phyloP scores from a whole-genome alignment of 2,888 invertebrate species.

The Heliconius cydno region DNA sequence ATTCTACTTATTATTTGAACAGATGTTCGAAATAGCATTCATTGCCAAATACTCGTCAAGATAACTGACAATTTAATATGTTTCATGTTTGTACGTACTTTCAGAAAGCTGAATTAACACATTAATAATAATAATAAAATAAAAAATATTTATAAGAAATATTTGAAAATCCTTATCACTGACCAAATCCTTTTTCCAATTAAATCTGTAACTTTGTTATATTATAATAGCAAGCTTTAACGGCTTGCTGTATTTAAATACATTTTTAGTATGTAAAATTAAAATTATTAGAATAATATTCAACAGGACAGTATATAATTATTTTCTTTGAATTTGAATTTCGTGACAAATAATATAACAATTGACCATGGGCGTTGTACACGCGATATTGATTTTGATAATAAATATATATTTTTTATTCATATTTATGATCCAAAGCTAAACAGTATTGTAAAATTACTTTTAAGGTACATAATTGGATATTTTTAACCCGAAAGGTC shows the following conservation, averaged over 20 bases:
- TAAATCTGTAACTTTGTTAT: too few species aligned
- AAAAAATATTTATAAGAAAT: too few species aligned
- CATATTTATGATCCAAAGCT: background rate
- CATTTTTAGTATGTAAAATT: too few species aligned
- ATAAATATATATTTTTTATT: background rate
- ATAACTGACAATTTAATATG: background rate
- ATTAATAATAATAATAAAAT: too few species aligned
- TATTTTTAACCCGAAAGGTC: background rate
- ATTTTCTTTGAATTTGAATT: background rate
- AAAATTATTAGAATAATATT: too few species aligned
- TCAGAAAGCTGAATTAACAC: background rate
- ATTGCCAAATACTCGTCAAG: conserved; percentile 1
- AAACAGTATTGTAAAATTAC: background rate
- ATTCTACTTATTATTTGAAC: conserved; percentile 9
- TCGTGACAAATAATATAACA: background rate
- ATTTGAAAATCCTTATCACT: too few species aligned
- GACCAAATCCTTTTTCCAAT: too few species aligned
- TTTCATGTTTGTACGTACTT: background rate
- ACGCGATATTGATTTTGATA: background rate
- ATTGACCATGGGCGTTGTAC: background rate
- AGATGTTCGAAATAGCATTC: conserved; percentile 5
- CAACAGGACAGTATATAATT: background rate
- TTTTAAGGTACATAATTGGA: background rate
- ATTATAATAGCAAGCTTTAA: too few species aligned
- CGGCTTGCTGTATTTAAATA: too few species aligned